Percentiles rank a stretch among this genome's conserved stretches.
These are phyloP conservation scores for Telmatherina bonti DNA, from an alignment of 2,797 vertebrate species.

Conservation along the genomic window DNA sequence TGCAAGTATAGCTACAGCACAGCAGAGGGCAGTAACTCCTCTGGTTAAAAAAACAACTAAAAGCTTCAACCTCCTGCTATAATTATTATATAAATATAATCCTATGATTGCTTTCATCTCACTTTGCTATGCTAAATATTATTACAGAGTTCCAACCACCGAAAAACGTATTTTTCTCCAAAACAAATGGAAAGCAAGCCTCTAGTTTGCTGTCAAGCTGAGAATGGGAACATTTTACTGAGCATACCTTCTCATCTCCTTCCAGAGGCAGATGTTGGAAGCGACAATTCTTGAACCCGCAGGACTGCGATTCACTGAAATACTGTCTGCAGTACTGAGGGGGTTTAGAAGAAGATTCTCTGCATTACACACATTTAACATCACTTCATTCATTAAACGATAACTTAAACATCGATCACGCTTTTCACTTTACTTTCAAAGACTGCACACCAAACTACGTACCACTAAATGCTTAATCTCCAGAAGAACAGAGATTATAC, in stretches of 20 bases:
- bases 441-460: not conserved
- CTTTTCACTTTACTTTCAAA: not conserved
- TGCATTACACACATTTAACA: not conserved
- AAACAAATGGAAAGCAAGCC: no score
- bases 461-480: not conserved
- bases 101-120: not conserved
- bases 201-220: not conserved
- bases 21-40: conserved; percentile 51
- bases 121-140: not conserved
- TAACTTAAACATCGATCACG: not conserved
- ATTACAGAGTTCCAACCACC: not conserved
- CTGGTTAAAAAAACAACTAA: conserved; percentile 2
- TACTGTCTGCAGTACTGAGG: conserved; percentile 88
- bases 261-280: conserved; percentile 87
- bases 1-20: conserved; percentile 6
- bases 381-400: not conserved
- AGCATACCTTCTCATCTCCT: conserved; percentile 90
- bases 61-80: conserved; percentile 1
- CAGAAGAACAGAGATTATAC: not conserved
- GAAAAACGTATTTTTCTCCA: no score
- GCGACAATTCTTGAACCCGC: conserved; percentile 82
- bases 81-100: no score
- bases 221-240: not conserved
- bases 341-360: conserved; percentile 15
- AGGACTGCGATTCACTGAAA: conserved; percentile 87